Conservation (phyloP, 2,888 invertebrate genomes). For the Heliconius hortense region DNA sequence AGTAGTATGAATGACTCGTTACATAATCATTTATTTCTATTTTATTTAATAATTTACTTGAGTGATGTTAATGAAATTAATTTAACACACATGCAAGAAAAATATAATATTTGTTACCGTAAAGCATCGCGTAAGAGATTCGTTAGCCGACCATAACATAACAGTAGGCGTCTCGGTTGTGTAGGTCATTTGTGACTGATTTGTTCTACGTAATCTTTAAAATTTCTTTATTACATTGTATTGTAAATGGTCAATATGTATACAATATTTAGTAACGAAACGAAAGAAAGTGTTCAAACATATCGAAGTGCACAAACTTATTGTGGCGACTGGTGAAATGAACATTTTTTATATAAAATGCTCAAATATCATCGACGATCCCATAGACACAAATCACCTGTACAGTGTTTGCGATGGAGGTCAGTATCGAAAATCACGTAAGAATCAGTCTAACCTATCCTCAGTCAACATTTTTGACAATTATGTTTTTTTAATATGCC, state of each 20-base stretch:
- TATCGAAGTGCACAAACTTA: slow-evolving; percentile 49
- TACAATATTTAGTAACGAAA: slow-evolving; percentile 13
- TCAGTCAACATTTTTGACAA: background rate
- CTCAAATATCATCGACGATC: slow-evolving; percentile 81
- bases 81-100: slow-evolving; percentile 6
- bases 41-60: background rate
- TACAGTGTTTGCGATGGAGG: slow-evolving; percentile 80
- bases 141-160: slow-evolving; percentile 60
- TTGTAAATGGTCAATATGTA: background rate
- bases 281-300: slow-evolving; percentile 47
- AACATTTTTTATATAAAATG: slow-evolving; percentile 78
- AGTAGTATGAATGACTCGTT: background rate
- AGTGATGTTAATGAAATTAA: background rate
- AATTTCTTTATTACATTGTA: slow-evolving; percentile 21
- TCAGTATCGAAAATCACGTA: slow-evolving; percentile 44
- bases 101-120: slow-evolving; percentile 25
- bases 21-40: background rate
- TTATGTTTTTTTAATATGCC: background rate
- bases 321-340: slow-evolving; percentile 68
- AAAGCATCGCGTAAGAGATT: slow-evolving; percentile 49
- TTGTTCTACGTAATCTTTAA: slow-evolving; percentile 45
- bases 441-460: background rate
- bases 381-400: slow-evolving; percentile 77
- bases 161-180: slow-evolving; percentile 55
- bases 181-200: slow-evolving; percentile 52